A percentile compares a stretch with the other conserved stretches of the same genome.
Evolutionary conservation across 2,113 vertebrate species (phyloP).

Genomic region (Barnardius zonarius): DNA sequence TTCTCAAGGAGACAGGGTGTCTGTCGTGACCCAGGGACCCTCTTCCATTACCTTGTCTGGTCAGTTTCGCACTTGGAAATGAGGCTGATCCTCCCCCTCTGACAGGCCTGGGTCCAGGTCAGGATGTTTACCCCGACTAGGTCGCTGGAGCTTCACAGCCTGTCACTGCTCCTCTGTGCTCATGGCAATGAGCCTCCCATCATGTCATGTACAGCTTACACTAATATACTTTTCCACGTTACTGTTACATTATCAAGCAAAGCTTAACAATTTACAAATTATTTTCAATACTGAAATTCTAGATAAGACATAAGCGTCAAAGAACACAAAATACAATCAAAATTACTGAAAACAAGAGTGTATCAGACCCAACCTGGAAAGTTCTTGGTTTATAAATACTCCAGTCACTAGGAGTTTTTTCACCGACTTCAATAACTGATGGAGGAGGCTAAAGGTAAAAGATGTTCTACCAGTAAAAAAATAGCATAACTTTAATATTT

Average conservation of each 20-base stretch:
- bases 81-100: background rate
- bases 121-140: background rate
- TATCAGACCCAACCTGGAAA: background rate
- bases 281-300: background rate
- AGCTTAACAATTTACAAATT: background rate
- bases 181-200: background rate
- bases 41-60: background rate
- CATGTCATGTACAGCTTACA: background rate
- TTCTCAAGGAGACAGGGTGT: background rate
- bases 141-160: background rate
- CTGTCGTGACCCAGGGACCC: background rate
- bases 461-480: background rate
- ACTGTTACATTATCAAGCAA: background rate
- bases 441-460: background rate
- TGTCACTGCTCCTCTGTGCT: background rate
- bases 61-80: background rate
- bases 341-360: background rate
- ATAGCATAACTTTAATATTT: background rate
- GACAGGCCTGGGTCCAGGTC: background rate
- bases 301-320: background rate
- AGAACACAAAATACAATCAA: background rate
- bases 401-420: background rate
- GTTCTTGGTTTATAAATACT: background rate
- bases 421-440: background rate
- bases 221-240: background rate